Evolutionary conservation across 2,113 vertebrate genomes (phyloP).

Genomic region (Oreocharis arfaki): DNA sequence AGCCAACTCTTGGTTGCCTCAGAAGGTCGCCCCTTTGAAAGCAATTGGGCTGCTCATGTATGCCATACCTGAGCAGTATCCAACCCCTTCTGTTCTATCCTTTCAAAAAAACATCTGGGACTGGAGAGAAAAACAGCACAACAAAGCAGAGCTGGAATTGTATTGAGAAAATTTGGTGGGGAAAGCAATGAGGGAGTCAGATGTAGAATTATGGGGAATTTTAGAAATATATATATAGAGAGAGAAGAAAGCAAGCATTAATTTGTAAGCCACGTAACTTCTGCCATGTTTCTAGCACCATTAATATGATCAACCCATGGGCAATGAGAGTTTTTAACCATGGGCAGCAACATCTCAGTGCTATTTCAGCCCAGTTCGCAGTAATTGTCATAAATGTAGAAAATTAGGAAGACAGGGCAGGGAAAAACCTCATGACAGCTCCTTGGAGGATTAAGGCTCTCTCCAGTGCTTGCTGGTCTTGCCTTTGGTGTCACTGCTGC

Average conservation of each 20-base stretch:
- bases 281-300: not conserved
- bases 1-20: slow-evolving; percentile 27
- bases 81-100: not conserved
- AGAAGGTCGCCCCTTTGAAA: slow-evolving; percentile 2
- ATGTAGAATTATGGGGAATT: not conserved
- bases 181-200: not conserved
- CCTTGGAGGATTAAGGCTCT: not conserved
- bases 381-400: not conserved
- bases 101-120: not conserved
- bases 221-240: not conserved
- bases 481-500: not conserved
- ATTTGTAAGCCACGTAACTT: not conserved
- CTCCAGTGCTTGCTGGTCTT: not conserved
- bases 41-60: not conserved
- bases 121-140: not conserved
- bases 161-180: not conserved
- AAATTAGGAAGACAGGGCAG: not conserved
- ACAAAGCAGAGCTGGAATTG: not conserved
- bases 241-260: not conserved
- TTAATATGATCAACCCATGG: not conserved
- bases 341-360: not conserved
- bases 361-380: not conserved
- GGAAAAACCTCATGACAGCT: not conserved
- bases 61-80: not conserved
- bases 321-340: not conserved